Evolutionary conservation across 2,113 vertebrate species (phyloP).

Genomic region (Leptosomus discolor): DNA sequence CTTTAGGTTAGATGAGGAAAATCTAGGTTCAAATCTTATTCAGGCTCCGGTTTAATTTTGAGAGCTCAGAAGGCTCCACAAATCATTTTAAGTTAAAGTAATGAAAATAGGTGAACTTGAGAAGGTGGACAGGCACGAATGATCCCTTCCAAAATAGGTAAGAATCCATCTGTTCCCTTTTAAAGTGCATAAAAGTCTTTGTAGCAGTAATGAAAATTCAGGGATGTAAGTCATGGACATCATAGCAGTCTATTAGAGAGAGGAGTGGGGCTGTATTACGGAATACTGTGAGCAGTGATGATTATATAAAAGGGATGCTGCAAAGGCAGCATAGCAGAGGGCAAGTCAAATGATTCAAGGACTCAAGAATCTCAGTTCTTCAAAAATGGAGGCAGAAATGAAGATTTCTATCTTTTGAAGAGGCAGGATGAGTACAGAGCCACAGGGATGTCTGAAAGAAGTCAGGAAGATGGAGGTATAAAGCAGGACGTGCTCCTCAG

Average conservation of each 20-base stretch:
- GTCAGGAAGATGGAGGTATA: not conserved
- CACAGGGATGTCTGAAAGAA: not conserved
- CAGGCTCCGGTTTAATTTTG: slow-evolving; percentile 53
- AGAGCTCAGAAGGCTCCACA: slow-evolving; percentile 57
- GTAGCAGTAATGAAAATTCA: slow-evolving; percentile 64
- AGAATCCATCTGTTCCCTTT: slow-evolving; percentile 66
- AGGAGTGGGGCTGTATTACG: slow-evolving; percentile 33
- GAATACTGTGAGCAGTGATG: slow-evolving; percentile 22
- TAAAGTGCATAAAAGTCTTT: slow-evolving; percentile 56
- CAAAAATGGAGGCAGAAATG: slow-evolving; percentile 35
- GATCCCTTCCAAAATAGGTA: slow-evolving; percentile 54
- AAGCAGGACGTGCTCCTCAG: not conserved
- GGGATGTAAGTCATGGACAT: slow-evolving; percentile 66
- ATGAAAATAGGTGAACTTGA: slow-evolving; percentile 67
- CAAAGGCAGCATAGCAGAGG: slow-evolving; percentile 39
- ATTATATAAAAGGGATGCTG: slow-evolving; percentile 56
- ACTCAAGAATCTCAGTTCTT: slow-evolving; percentile 34
- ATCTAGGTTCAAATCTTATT: slow-evolving; percentile 63
- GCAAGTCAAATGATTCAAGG: slow-evolving; percentile 48
- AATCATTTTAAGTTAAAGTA: slow-evolving; percentile 60
- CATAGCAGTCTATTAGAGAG: slow-evolving; percentile 54
- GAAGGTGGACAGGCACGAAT: slow-evolving; percentile 60
- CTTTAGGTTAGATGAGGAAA: slow-evolving; percentile 42
- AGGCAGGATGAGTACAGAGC: not conserved
- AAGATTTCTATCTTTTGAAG: slow-evolving; percentile 45